Base-by-base conservation (phyloP, 2,113 vertebrate species). In the Anolis sagrei region DNA sequence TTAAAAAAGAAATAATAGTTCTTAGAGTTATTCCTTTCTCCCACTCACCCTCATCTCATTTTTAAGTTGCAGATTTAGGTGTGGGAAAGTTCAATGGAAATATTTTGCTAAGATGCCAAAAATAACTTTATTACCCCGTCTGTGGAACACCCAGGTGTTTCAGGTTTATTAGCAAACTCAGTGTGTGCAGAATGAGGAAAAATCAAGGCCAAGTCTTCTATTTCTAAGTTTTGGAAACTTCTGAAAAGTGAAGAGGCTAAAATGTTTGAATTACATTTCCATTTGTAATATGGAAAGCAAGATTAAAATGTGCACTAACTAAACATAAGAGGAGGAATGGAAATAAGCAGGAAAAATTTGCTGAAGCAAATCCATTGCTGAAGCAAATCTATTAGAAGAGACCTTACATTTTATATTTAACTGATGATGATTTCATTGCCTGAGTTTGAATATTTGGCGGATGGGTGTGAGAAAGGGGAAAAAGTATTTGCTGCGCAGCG, bases 51-150 rank as follows among this genome's bases (percentile, higher is more conserved):
- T 32, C 2, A 7, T 23, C 6, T 19, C 70, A 72, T 36, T 92
- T 84, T 91, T 82, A 91, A 91, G 80, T 91, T 85, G 85, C 85
- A 86, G 90, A 66, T 93, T 88, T 90, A 94, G 89, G 87, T 93
- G 36, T 91, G 76, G 94, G 92, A 94, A 93, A 91, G 48, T 86
- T 93, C 75, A 76, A 91, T 81, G 94, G 94, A 94, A 95, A 96
- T 94, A 90, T 91, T 88, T 85, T 64, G 87, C 68, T 86, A 89
- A 66, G 82, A 88, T 79, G 95, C 94, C 94, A 94, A 95, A 93
- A 92, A 90, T 89, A 95, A 94, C 86, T 89, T 93, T 88, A 82
- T 79, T 91, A 5, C 74, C 78, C 84, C 29, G 79, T 88, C 18
- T 85, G 80, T 92, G 86, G 91, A 94, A 93, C 49, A 93, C 75